phyloP scores from a whole-genome alignment of 2,888 invertebrate species.

The Penaeus monodon region DNA sequence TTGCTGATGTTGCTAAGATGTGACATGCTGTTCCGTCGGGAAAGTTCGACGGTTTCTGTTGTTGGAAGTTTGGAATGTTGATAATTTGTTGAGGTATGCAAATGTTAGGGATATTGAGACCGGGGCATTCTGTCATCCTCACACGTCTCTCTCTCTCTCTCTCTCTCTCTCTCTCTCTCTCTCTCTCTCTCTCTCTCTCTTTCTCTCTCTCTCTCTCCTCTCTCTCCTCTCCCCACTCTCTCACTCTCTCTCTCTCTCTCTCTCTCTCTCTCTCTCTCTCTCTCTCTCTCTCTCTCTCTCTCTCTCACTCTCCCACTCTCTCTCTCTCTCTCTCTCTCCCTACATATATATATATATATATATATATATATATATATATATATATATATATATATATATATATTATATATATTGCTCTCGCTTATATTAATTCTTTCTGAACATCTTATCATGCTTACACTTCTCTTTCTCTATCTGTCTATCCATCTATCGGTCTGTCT shows the following conservation, averaged over 20 bases:
- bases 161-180: not conserved
- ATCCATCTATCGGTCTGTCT: not conserved
- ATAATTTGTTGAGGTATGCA: too few relatives aligned
- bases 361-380: too few relatives aligned
- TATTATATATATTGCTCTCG: too few relatives aligned
- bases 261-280: not conserved
- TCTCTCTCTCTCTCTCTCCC: not conserved
- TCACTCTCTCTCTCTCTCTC: not conserved
- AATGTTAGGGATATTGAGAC: too few relatives aligned
- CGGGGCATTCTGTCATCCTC: not conserved
- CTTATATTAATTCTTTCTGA: not conserved
- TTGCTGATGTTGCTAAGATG: too few relatives aligned
- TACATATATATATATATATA: too few relatives aligned
- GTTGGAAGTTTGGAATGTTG: too few relatives aligned
- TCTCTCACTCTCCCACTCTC: conserved; percentile 19
- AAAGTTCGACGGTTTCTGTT: too few relatives aligned
- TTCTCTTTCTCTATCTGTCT: not conserved
- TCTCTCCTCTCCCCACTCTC: not conserved
- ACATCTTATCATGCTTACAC: not conserved
- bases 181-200: not conserved
- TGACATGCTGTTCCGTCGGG: too few relatives aligned
- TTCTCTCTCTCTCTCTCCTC: not conserved
- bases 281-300: not conserved
- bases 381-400: too few relatives aligned
- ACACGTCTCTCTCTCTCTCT: not conserved